A percentile compares a stretch with the other conserved stretches of the same genome.
These are phyloP conservation scores for Sapayoa aenigma DNA, from an alignment of 2,113 vertebrate species.

Conservation along the genomic window DNA sequence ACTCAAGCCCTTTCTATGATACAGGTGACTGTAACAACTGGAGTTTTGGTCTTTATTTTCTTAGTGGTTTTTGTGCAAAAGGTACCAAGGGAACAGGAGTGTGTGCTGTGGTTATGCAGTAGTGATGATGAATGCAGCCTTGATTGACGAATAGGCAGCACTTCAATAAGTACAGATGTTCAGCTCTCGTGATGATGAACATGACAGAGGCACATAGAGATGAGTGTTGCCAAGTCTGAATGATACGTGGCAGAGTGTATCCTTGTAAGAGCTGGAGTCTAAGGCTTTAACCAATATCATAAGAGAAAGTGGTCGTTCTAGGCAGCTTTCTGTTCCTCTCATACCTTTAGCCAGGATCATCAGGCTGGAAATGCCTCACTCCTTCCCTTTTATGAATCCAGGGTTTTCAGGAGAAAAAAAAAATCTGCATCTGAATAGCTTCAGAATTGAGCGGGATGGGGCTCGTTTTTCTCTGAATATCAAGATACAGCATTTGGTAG, in stretches of 20 bases:
- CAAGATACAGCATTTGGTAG: neutral
- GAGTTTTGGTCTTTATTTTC: neutral
- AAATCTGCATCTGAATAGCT: neutral
- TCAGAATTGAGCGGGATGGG: neutral
- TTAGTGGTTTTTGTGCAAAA: neutral
- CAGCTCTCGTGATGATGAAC: fast-evolving
- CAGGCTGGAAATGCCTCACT: fast-evolving
- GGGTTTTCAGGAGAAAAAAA: neutral
- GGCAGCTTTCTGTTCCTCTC: neutral
- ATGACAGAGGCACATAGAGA: fast-evolving
- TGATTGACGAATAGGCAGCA: neutral
- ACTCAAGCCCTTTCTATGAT: neutral
- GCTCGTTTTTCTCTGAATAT: neutral
- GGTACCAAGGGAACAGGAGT: neutral
- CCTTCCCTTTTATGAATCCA: neutral
- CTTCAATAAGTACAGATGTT: neutral
- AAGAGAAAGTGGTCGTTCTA: neutral
- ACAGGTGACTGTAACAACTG: neutral
- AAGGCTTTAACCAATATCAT: neutral
- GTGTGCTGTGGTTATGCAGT: neutral
- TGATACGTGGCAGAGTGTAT: neutral
- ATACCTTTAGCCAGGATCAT: neutral
- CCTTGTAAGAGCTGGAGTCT: neutral
- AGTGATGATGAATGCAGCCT: neutral
- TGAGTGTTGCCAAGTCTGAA: neutral